phyloP scores from a whole-genome alignment of 1,140 invertebrate species.

The Calycopis cecrops region DNA sequence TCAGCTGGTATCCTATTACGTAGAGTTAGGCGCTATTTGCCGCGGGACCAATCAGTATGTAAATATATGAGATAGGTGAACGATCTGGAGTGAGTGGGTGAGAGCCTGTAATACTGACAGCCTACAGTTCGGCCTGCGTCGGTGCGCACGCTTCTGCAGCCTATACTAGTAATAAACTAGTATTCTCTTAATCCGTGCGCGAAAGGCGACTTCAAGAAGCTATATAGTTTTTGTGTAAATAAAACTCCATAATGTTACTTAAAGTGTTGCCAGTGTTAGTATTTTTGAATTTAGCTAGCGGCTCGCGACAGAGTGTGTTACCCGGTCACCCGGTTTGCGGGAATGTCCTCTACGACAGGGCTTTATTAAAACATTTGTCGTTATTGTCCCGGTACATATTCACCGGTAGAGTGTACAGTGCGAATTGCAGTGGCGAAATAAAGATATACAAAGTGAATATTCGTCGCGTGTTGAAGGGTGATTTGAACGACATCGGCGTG shows the following conservation, averaged over 20 bases:
- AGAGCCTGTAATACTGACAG: conserved; percentile 41
- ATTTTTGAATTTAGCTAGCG: not conserved
- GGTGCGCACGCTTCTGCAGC: conserved; percentile 50
- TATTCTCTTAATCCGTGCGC: not conserved
- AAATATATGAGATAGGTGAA: conserved; percentile 67
- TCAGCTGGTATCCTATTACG: conserved; percentile 44
- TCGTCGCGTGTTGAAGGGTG: conserved; percentile 55
- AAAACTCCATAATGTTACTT: conserved; percentile 6
- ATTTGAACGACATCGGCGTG: conserved; percentile 49
- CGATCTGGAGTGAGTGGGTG: conserved; percentile 61
- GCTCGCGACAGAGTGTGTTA: not conserved
- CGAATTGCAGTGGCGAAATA: conserved; percentile 30
- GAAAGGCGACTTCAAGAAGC: too few relatives aligned
- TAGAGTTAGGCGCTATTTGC: conserved; percentile 49
- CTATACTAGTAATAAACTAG: conserved; percentile 17
- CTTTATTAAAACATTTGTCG: conserved; percentile 46
- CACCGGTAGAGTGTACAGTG: conserved; percentile 49
- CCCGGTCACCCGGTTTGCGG: not conserved
- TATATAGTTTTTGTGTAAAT: too few relatives aligned
- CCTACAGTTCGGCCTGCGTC: conserved; percentile 48
- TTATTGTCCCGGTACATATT: conserved; percentile 51
- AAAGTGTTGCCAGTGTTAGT: not conserved
- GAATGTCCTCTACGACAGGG: conserved; percentile 37
- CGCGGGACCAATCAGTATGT: conserved; percentile 57
- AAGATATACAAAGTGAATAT: conserved; percentile 52